Percentiles rank a stretch among this genome's conserved stretches.
Conservation (phyloP, 2,113 vertebrate genomes). For the Pogonocichla stellata region DNA sequence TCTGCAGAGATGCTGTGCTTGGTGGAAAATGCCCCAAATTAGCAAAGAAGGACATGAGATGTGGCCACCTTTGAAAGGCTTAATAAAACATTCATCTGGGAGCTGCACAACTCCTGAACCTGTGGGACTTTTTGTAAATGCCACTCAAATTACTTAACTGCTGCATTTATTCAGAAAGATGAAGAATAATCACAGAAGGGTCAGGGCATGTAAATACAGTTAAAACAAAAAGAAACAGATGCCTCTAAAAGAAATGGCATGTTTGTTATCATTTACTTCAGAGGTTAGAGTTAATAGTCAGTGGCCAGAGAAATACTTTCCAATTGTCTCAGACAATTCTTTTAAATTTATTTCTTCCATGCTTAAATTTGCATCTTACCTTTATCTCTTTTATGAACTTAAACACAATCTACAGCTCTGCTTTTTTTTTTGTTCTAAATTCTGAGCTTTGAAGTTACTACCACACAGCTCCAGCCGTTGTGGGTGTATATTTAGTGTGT, state of each 20-base stretch:
- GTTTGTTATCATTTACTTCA: background rate
- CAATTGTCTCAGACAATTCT: background rate
- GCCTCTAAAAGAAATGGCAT: background rate
- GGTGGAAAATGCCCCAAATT: background rate
- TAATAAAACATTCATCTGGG: background rate
- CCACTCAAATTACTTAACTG: background rate
- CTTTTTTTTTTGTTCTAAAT: background rate
- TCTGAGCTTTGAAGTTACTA: background rate
- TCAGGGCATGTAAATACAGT: background rate
- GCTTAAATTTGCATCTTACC: background rate
- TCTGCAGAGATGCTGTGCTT: background rate
- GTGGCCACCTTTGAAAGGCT: background rate
- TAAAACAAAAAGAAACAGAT: background rate
- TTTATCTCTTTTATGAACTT: background rate
- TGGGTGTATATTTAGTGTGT: background rate
- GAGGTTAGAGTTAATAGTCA: background rate
- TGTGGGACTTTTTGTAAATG: background rate
- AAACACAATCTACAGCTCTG: background rate
- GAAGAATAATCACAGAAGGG: background rate
- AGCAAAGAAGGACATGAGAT: background rate
- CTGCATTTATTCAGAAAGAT: background rate
- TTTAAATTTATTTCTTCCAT: background rate
- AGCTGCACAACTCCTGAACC: background rate
- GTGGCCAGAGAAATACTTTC: background rate
- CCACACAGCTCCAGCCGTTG: background rate